Base-by-base conservation (phyloP, 2,888 invertebrate species). In the Drosophila aldrichi region DNA sequence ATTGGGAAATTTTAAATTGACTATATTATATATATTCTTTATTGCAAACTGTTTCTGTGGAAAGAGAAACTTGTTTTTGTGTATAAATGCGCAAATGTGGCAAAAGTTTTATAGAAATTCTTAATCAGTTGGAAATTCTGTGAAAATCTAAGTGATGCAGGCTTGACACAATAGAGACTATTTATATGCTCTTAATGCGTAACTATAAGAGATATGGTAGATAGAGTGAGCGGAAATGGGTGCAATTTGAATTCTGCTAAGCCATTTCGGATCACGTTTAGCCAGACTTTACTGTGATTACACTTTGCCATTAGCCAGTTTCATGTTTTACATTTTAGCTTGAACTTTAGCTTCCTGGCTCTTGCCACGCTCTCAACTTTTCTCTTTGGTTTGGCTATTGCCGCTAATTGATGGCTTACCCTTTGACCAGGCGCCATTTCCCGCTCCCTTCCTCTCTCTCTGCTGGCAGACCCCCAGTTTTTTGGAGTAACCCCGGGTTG, bases 401-500 rank as follows among this genome's bases (percentile, higher is more conserved):
- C 38, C 40, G 34, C 62, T 36, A 70, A 69, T 54, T 71, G 69
- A 69, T 71, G 51, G 46, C 34, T 48, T 34, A 32, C 55, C 34
- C 48, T 66, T 52, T 51, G 40, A 12, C 40, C 36, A 22, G 1
- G 16, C 36, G 34, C 22, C 16, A 5, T n/a, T 0, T 7, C 36
- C 6, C 8, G 25, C 41, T 1, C 16, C 3, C 22, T 12, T 6
- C 6, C 10, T 12, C 3, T 8, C 32, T 16, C 9, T 7, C 34
- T 10, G 14, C 9, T 25, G 22, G 12, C 36, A 44, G 48, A 40
- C 22, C 40, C 38, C 3, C 20, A 2, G n/a, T n/a, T n/a, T 51
- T 51, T 69, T 49, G 49, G 36, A 32, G 65, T 44, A 25, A 70
- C 70, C 70, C 65, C 46, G 57, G 67, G 36, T 22, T 63, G 34